Conservation (phyloP, 2,113 vertebrate genomes). For the Crotalus helleri region DNA sequence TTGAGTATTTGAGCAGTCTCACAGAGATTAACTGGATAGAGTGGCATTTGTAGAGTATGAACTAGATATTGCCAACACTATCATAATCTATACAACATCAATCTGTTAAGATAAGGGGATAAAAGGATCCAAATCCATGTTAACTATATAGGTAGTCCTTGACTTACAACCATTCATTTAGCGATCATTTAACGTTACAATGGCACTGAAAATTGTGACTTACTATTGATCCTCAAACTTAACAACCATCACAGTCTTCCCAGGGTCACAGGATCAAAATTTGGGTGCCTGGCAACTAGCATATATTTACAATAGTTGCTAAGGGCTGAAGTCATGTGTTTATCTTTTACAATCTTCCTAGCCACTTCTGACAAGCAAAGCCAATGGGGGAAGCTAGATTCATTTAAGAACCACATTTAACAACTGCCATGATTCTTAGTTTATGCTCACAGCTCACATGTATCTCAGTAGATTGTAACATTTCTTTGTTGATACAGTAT, state of each 20-base stretch:
- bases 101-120: neutral
- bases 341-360: neutral
- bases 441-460: neutral
- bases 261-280: neutral
- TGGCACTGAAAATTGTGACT: neutral
- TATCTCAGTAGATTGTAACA: neutral
- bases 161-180: neutral
- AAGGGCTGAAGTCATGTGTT: neutral
- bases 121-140: neutral
- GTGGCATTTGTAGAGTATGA: neutral
- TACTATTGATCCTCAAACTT: neutral
- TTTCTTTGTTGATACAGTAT: neutral
- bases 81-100: neutral
- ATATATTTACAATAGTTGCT: neutral
- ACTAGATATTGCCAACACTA: neutral
- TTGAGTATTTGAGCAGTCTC: conserved; percentile 68
- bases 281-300: neutral
- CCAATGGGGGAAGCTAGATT: too few relatives aligned
- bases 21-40: conserved; percentile 7
- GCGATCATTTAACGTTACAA: neutral
- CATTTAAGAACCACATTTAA: neutral
- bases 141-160: neutral
- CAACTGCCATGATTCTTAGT: neutral
- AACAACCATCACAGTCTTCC: neutral
- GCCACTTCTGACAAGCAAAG: too few relatives aligned